A percentile compares a stretch with the other conserved stretches of the same genome.
Conservation (phyloP, 2,113 vertebrate genomes). For the Antigone vipio region DNA sequence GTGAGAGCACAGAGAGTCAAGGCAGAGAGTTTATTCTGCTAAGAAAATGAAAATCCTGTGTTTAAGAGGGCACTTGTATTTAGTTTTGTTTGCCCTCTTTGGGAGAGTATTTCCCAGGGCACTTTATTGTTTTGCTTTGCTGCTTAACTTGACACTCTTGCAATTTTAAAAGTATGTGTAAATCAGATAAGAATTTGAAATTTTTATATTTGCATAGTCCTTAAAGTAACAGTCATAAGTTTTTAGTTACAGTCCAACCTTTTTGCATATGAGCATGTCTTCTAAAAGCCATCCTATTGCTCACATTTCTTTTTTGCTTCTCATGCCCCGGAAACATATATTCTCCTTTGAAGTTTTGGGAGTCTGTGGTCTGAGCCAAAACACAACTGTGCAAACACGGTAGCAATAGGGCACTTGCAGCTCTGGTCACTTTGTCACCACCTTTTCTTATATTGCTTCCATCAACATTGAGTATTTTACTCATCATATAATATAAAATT, state of each 20-base stretch:
- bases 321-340: neutral
- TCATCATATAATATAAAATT: neutral
- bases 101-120: neutral
- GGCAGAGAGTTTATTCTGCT: slow-evolving; percentile 26
- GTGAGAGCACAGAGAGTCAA: slow-evolving; percentile 39
- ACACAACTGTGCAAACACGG: neutral
- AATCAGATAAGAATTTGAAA: neutral
- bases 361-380: neutral
- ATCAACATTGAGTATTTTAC: neutral
- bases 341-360: neutral
- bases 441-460: neutral
- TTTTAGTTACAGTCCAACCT: neutral
- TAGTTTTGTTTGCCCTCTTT: neutral
- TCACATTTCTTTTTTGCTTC: neutral
- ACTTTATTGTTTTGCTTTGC: neutral
- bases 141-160: neutral
- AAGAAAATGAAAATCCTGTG: slow-evolving; percentile 35
- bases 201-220: neutral
- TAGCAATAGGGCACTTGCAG: neutral
- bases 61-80: neutral
- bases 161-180: neutral
- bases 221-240: neutral
- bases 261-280: neutral
- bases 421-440: neutral
- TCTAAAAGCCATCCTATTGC: neutral